These are phyloP conservation scores for Bubo bubo DNA, from an alignment of 2,113 vertebrate species.

Conservation along the genomic window DNA sequence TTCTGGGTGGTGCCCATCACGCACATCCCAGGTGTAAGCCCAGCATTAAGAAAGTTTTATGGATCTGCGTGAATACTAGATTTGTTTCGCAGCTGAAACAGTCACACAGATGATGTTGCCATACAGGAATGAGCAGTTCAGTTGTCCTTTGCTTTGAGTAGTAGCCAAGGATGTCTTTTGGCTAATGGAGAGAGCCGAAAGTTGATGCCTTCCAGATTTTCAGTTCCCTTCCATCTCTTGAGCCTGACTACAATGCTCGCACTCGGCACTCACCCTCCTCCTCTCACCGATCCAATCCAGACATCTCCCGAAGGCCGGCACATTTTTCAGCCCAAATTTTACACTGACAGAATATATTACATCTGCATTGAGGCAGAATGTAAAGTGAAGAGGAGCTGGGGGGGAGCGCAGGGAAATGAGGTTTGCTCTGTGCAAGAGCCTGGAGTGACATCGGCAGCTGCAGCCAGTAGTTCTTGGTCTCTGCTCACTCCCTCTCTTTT, in stretches of 20 bases:
- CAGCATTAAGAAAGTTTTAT: fast-evolving
- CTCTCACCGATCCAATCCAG: neutral
- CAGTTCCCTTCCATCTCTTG: neutral
- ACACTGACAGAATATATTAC: slow-evolving; percentile 21
- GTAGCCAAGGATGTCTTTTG: neutral
- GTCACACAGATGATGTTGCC: neutral
- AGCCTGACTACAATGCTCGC: fast-evolving
- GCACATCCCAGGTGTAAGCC: fast-evolving
- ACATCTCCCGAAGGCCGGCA: neutral
- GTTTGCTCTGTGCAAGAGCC: neutral
- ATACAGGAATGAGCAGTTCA: neutral
- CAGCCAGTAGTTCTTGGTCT: neutral
- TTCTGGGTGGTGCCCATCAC: neutral
- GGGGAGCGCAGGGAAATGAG: neutral
- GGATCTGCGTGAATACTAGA: neutral
- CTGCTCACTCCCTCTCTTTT: neutral
- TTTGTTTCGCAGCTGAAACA: neutral
- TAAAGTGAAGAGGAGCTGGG: slow-evolving; percentile 8
- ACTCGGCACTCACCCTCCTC: fast-evolving
- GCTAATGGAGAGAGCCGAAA: neutral
- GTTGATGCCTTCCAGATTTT: neutral
- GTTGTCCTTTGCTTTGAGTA: neutral
- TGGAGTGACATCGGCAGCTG: neutral
- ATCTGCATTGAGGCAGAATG: neutral
- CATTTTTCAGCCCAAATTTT: slow-evolving; percentile 44